Evolutionary conservation across 2,113 vertebrate species (phyloP).

Genomic region (Balaenoptera acutorostrata): DNA sequence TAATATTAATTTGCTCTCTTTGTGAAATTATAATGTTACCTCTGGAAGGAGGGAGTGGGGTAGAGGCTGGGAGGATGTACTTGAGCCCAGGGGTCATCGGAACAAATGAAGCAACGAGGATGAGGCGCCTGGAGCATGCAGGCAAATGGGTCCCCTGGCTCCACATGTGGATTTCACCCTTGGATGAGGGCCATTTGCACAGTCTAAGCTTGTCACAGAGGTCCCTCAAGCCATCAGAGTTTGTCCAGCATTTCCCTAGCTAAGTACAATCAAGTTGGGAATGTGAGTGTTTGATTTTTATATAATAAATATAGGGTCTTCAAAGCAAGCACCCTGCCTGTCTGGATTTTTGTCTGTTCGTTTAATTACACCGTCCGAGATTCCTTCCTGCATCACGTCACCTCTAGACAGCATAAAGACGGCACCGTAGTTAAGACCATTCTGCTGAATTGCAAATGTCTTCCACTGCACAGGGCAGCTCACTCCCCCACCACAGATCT

Average conservation of each 20-base stretch:
- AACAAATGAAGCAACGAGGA: background rate
- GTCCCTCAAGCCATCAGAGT: background rate
- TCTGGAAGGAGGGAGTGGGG: background rate
- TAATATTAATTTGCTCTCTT: background rate
- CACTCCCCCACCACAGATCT: background rate
- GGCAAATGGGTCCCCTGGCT: no score
- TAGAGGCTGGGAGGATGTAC: background rate
- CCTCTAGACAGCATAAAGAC: background rate
- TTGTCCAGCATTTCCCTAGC: background rate
- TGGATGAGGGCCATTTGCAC: background rate
- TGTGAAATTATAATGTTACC: background rate
- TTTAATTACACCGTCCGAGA: conserved; percentile 2
- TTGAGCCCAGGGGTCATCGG: background rate
- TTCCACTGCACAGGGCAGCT: background rate
- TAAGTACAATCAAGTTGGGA: background rate
- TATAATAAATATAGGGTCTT: background rate
- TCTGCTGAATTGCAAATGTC: conserved; percentile 20
- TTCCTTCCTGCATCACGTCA: background rate
- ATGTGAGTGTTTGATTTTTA: background rate
- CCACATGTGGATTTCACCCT: accelerated
- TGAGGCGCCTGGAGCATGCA: accelerated
- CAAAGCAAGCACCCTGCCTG: background rate
- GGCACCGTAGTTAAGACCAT: background rate
- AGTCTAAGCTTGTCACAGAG: background rate
- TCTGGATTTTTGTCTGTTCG: conserved; percentile 2